These are phyloP conservation scores for Calidris pygmaea DNA, from an alignment of 2,113 vertebrate genomes.

Conservation along the genomic window DNA sequence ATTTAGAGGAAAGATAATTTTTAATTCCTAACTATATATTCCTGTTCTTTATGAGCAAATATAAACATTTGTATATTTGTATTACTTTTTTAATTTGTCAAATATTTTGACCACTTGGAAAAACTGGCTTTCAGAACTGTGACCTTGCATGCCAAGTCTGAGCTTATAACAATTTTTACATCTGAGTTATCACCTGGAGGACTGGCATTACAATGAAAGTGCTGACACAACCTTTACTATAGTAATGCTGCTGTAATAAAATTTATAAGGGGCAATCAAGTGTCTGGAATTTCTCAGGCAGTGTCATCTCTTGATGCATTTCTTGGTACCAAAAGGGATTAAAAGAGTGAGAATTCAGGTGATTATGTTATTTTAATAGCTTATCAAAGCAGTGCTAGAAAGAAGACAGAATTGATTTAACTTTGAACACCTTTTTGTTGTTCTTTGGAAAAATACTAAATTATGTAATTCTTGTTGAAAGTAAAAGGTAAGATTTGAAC, in stretches of 20 bases:
- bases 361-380: background rate
- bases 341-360: constrained; percentile 34
- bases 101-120: background rate
- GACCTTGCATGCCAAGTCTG: background rate
- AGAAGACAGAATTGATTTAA: background rate
- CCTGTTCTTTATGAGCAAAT: background rate
- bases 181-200: constrained; percentile 39
- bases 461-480: background rate
- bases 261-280: constrained; percentile 44
- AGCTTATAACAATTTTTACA: constrained; percentile 7
- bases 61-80: background rate
- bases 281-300: background rate
- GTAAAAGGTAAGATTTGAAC: background rate
- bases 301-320: constrained; percentile 12
- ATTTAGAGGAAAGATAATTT: background rate
- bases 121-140: background rate
- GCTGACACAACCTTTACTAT: constrained; percentile 36
- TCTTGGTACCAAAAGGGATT: constrained; percentile 32
- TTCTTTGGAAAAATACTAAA: background rate
- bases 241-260: constrained; percentile 28
- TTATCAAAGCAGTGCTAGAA: constrained; percentile 39
- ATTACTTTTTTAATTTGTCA: background rate
- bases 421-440: background rate
- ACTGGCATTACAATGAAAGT: constrained; percentile 46
- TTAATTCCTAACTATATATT: background rate